Percentiles rank a stretch among this genome's conserved stretches.
These are phyloP conservation scores for Pontoporia blainvillei DNA, from an alignment of 2,113 vertebrate species.

Conservation along the genomic window DNA sequence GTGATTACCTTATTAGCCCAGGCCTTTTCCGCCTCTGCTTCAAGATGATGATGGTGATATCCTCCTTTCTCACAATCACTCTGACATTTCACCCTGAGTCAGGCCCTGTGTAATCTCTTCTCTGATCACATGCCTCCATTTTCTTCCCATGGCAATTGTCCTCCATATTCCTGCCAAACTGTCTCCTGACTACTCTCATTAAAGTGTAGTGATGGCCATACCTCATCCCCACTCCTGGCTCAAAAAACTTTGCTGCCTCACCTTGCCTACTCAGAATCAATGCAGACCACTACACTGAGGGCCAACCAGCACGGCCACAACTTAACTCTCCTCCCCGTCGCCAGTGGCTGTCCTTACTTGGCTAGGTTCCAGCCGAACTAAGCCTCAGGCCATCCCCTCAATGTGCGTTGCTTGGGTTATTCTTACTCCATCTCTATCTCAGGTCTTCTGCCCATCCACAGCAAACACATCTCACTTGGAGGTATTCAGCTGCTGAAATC, in stretches of 20 bases:
- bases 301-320: neutral
- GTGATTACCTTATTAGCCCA: neutral
- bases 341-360: neutral
- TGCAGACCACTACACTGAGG: neutral
- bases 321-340: neutral
- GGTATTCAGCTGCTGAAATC: neutral
- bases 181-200: neutral
- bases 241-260: neutral
- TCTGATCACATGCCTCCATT: neutral
- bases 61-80: neutral
- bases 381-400: neutral
- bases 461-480: neutral
- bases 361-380: neutral
- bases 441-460: neutral
- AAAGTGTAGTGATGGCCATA: neutral
- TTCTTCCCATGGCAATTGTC: neutral
- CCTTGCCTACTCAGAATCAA: neutral
- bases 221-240: neutral
- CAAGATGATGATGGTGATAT: too few relatives aligned
- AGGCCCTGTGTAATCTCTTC: neutral
- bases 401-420: neutral
- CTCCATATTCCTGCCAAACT: neutral
- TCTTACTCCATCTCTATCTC: neutral
- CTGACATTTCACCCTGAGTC: neutral
- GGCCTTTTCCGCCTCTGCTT: neutral